Base-by-base conservation (phyloP, 2,888 invertebrate species). In the Dorcus parallelipipedus region DNA sequence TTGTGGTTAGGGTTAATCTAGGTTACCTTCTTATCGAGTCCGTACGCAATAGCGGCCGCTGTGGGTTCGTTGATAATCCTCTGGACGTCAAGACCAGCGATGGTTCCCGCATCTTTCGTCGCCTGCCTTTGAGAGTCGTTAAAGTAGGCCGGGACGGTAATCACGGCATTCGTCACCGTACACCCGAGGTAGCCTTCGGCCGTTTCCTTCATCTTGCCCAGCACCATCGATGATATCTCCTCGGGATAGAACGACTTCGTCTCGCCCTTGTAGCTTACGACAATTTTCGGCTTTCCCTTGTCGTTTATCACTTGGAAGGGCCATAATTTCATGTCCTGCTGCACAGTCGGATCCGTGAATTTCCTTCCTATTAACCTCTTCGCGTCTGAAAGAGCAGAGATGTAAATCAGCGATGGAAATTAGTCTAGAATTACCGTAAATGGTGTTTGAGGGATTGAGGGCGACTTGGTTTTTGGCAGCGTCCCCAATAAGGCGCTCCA, bases 21-120 rank as follows among this genome's bases (percentile, higher is more conserved):
- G 49, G n/a, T 67, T 55, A 76, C 75, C 69, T 78, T 78, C 67
- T 79, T 80, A 69, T 81, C 79, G 49, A 81, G 74, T 9, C 87
- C 86, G 69, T 88, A 85, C 52, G 86, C 84, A 59, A 86, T 79
- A 41, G 85, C 85, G 14, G 85, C 86, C n/a, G 84, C 84, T 9
- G 86, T 87, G 8, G 87, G 87, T 71, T 88, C 87, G 72, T 86
- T 86, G 67, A 85, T 83, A 63, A 87, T 86, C 64, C 86, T 78
- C 49, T 84, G 76, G 3, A 87, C 85, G 69, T 86, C 85, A 47
- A 87, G 73, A 38, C 86, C 86, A 8, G 86, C 82, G 59, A 82
- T 73, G 73, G 83, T 80, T 3, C 86, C 86, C 49, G 87, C 86
- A 72, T 87, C 87, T 71, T 86, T 87, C 9, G 86, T 87, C 0